A percentile compares a stretch with the other conserved stretches of the same genome.
Evolutionary conservation across 2,113 vertebrate genomes (phyloP).

Genomic region (Gobius niger): DNA sequence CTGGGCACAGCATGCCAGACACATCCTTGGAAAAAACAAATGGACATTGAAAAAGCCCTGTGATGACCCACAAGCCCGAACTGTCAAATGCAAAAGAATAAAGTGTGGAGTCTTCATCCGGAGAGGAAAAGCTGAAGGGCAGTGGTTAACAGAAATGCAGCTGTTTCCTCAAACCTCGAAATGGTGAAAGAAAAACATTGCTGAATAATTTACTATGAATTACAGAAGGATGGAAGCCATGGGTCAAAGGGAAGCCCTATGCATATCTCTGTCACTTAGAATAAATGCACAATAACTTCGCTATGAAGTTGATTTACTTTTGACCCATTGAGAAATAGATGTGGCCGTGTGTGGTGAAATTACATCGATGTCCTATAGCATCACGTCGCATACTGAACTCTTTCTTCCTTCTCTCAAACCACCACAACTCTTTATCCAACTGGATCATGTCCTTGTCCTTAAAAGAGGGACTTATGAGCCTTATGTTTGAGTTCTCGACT

Average conservation of each 20-base stretch:
- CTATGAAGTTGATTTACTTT: slow-evolving; percentile 1
- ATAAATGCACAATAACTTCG: slow-evolving; percentile 2
- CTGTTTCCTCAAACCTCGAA: slow-evolving; percentile 71
- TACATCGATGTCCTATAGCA: too few species aligned
- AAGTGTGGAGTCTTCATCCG: slow-evolving; percentile 25
- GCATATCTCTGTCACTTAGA: slow-evolving; percentile 14
- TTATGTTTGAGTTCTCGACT: neutral
- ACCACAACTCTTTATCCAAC: too few species aligned
- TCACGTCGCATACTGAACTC: too few species aligned
- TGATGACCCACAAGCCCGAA: slow-evolving; percentile 28
- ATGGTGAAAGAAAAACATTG: slow-evolving; percentile 52
- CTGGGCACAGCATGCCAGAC: slow-evolving; percentile 38
- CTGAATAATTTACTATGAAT: slow-evolving; percentile 58
- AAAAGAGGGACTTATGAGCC: neutral
- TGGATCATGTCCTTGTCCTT: neutral
- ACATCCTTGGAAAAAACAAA: slow-evolving; percentile 59
- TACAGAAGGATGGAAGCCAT: slow-evolving; percentile 6
- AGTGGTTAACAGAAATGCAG: slow-evolving; percentile 58
- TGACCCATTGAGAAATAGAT: neutral
- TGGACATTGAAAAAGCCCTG: slow-evolving; percentile 37
- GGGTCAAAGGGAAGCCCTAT: neutral
- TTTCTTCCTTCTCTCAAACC: too few species aligned
- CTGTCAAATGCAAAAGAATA: slow-evolving; percentile 41
- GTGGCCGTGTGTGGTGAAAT: too few species aligned
- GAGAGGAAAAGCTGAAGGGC: slow-evolving; percentile 56